phyloP scores from a whole-genome alignment of 2,888 invertebrate genomes.

The Palloptera scutellata region DNA sequence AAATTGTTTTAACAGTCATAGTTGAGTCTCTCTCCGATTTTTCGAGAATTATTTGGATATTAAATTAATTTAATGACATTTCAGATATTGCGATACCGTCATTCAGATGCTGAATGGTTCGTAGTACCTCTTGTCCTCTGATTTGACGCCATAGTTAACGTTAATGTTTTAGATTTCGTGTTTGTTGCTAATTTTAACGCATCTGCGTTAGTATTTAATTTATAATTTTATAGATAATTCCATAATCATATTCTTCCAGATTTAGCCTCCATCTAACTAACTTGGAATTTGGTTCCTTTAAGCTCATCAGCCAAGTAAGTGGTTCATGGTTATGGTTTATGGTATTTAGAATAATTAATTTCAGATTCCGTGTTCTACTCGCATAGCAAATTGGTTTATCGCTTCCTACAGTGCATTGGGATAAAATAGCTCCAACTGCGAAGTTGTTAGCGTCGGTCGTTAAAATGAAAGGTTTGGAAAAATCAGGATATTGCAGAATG shows the following conservation, averaged over 20 bases:
- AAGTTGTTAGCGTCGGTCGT: background rate
- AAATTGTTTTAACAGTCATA: slow-evolving; percentile 6
- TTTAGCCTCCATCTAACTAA: too few relatives aligned
- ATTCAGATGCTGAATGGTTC: slow-evolving; percentile 29
- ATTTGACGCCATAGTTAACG: slow-evolving; percentile 3
- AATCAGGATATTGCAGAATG: background rate
- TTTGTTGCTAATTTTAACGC: slow-evolving; percentile 30
- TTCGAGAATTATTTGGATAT: slow-evolving; percentile 32
- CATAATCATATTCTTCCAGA: too few relatives aligned
- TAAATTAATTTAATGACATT: slow-evolving; percentile 36
- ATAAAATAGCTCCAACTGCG: background rate
- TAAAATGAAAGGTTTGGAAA: background rate
- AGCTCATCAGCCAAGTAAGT: slow-evolving; percentile 53
- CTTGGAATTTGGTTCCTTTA: slow-evolving; percentile 56
- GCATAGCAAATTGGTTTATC: slow-evolving; percentile 9
- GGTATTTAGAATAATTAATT: background rate
- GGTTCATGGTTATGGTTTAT: slow-evolving; percentile 54
- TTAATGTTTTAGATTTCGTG: slow-evolving; percentile 22
- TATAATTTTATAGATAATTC: slow-evolving; percentile 42
- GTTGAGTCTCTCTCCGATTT: slow-evolving; percentile 18
- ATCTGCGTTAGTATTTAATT: slow-evolving; percentile 39
- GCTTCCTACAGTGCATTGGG: background rate
- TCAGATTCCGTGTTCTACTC: background rate
- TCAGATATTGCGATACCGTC: too few relatives aligned
- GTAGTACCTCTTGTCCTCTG: slow-evolving; percentile 27